phyloP scores from a whole-genome alignment of 2,797 vertebrate species.

The Pangasius djambal region DNA sequence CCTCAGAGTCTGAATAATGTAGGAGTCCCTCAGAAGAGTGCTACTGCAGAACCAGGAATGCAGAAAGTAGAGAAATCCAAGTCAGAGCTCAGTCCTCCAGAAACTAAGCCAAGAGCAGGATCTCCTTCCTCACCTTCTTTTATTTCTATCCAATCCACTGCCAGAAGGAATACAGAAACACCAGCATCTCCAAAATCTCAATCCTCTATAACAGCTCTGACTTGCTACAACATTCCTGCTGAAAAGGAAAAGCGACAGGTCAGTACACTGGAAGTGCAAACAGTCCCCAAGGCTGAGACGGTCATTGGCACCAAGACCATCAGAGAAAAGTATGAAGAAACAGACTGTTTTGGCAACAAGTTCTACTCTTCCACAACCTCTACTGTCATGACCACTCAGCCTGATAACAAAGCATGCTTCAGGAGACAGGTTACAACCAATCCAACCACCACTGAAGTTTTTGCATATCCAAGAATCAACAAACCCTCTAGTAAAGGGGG shows the following conservation, averaged over 20 bases:
- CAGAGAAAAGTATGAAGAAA: constrained; percentile 82
- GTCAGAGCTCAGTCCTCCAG: constrained; percentile 54
- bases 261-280: constrained; percentile 81
- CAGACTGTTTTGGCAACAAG: constrained; percentile 77
- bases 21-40: constrained; percentile 30
- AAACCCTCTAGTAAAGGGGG: constrained; percentile 64
- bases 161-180: constrained; percentile 74
- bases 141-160: constrained; percentile 87
- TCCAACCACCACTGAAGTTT: constrained; percentile 68
- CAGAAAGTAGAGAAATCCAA: constrained; percentile 49
- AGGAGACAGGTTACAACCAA: constrained; percentile 61
- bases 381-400: constrained; percentile 77
- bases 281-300: constrained; percentile 69
- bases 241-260: constrained; percentile 71
- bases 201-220: constrained; percentile 54
- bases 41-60: background rate
- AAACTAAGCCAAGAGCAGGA: constrained; percentile 66
- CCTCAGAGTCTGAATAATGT: constrained; percentile 53
- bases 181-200: constrained; percentile 25
- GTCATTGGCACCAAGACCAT: constrained; percentile 73
- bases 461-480: constrained; percentile 73
- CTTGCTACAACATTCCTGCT: constrained; percentile 46
- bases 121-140: constrained; percentile 86
- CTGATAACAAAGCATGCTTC: constrained; percentile 72
- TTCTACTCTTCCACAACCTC: constrained; percentile 79